Evolutionary conservation across 2,888 invertebrate genomes (phyloP).

Genomic region (Protula sp.): DNA sequence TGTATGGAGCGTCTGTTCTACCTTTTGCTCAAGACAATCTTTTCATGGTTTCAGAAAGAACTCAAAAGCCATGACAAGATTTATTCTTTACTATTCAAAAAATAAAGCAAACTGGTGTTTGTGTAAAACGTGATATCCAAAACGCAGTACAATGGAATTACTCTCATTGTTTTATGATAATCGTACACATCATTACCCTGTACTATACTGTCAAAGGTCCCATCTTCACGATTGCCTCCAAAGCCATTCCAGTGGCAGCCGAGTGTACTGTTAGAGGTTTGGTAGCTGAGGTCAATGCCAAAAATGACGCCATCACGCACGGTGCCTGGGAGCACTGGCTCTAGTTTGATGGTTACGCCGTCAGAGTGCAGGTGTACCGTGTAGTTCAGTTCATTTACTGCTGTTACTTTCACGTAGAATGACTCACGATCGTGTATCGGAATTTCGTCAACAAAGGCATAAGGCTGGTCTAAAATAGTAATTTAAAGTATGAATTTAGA

Average conservation of each 20-base stretch:
- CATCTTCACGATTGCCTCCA: too few relatives aligned
- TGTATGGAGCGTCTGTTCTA: too few relatives aligned
- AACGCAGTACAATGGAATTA: slow-evolving; percentile 2
- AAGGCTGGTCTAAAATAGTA: background rate
- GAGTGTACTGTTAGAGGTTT: slow-evolving; percentile 23
- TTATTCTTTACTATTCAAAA: too few relatives aligned
- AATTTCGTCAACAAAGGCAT: slow-evolving; percentile 21
- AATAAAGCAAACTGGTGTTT: too few relatives aligned
- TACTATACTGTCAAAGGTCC: too few relatives aligned
- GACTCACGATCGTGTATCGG: slow-evolving; percentile 27
- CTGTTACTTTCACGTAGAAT: slow-evolving; percentile 26
- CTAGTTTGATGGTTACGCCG: slow-evolving; percentile 31
- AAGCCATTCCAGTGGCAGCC: slow-evolving; percentile 39
- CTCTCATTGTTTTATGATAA: background rate
- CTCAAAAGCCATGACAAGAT: too few relatives aligned
- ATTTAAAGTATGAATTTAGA: too few relatives aligned
- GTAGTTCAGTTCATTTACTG: slow-evolving; percentile 27
- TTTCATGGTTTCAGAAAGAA: too few relatives aligned
- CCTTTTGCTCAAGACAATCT: too few relatives aligned
- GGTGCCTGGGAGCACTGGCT: slow-evolving; percentile 32
- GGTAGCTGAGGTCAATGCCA: slow-evolving; percentile 28
- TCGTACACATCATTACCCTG: background rate
- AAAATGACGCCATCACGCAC: slow-evolving; percentile 31
- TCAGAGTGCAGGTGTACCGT: slow-evolving; percentile 29
- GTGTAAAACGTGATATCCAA: too few relatives aligned